Conservation (phyloP, 2,113 vertebrate genomes). For the Romanogobio albipinnatus region DNA sequence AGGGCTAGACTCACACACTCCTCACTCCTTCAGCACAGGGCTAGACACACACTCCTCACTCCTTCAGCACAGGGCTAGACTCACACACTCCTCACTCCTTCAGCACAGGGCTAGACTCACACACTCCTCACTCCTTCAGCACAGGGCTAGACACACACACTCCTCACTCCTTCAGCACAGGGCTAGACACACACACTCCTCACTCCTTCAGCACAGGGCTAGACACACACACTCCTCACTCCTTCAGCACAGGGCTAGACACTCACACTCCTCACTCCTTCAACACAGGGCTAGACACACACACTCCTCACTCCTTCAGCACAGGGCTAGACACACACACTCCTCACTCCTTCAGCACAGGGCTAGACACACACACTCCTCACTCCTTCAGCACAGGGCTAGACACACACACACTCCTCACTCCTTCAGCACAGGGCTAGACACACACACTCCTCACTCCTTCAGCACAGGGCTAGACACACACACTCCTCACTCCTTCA, state of each 20-base stretch:
- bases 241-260: too few relatives aligned
- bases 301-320: too few relatives aligned
- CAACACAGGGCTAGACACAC: conserved; percentile 66
- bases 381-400: too few relatives aligned
- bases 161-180: too few relatives aligned
- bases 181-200: conserved; percentile 75
- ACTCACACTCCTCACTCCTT: too few relatives aligned
- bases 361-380: conserved; percentile 75
- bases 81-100: conserved; percentile 78
- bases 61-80: too few relatives aligned
- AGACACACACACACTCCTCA: too few relatives aligned
- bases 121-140: too few relatives aligned
- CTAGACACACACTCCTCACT: conserved; percentile 75
- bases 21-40: too few relatives aligned
- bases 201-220: too few relatives aligned
- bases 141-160: conserved; percentile 70
- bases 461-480: conserved; percentile 28
- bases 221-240: conserved; percentile 78
- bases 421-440: too few relatives aligned
- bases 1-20: conserved; percentile 72
- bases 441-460: conserved; percentile 78
- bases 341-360: too few relatives aligned
- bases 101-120: conserved; percentile 67
- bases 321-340: conserved; percentile 70
- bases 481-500: conserved; percentile 74